Evolutionary conservation across 2,113 vertebrate species (phyloP).

Genomic region (Hassar affinis): DNA sequence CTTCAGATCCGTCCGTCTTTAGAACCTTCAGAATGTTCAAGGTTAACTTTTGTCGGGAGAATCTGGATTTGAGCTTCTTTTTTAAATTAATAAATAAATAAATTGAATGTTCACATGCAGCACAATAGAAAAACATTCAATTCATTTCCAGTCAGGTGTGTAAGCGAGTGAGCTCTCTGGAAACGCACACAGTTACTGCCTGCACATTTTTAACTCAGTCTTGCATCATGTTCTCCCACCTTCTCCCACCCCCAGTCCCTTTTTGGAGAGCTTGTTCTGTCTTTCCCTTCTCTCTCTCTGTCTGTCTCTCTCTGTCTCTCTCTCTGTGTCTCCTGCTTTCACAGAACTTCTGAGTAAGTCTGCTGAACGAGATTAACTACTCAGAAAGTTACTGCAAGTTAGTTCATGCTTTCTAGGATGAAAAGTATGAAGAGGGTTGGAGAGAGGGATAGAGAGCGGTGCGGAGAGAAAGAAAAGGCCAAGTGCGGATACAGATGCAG

Average conservation of each 20-base stretch:
- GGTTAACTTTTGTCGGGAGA: background rate
- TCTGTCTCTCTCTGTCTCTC: background rate
- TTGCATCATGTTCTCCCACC: slow-evolving; percentile 29
- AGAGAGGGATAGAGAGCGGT: background rate
- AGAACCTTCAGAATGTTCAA: background rate
- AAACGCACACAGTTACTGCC: slow-evolving; percentile 3
- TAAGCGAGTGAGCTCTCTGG: background rate
- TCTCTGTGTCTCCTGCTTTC: background rate
- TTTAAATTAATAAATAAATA: background rate
- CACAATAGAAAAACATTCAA: background rate
- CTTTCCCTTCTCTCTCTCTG: background rate
- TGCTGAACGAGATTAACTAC: background rate
- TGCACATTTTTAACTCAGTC: slow-evolving; percentile 26
- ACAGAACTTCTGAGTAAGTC: background rate
- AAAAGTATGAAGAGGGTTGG: background rate
- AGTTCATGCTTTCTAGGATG: background rate
- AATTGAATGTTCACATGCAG: background rate
- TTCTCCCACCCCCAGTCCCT: background rate
- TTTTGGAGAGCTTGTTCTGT: background rate
- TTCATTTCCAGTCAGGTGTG: slow-evolving; percentile 25
- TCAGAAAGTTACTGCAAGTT: background rate
- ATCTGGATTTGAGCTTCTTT: background rate
- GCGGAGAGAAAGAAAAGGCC: background rate
- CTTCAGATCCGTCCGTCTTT: too few relatives aligned
- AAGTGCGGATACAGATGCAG: slow-evolving; percentile 25